Conservation (phyloP, 2,888 invertebrate species). For the Melanophora roralis region DNA sequence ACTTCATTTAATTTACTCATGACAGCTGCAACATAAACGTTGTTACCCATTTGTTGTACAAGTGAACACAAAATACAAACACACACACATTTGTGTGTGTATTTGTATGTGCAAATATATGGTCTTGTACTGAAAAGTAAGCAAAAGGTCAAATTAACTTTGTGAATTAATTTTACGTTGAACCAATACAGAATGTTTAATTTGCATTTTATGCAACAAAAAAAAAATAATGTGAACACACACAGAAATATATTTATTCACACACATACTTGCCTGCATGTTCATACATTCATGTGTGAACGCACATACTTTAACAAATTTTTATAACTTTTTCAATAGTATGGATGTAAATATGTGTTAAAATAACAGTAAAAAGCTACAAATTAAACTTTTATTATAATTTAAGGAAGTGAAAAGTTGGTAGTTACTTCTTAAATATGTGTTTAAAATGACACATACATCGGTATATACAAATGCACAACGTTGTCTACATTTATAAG, state of each 20-base stretch:
- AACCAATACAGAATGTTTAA: conserved; percentile 22
- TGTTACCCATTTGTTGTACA: background rate
- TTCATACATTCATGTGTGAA: background rate
- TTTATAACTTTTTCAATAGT: background rate
- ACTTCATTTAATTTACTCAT: conserved; percentile 52
- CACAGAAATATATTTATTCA: too few relatives aligned
- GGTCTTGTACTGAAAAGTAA: background rate
- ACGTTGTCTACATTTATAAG: background rate
- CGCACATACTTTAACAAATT: background rate
- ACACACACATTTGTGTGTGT: background rate
- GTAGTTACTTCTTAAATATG: background rate
- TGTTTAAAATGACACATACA: background rate
- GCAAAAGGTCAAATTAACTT: conserved; percentile 39
- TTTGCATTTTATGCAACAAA: conserved; percentile 35
- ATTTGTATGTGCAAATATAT: background rate
- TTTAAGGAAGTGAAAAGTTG: background rate
- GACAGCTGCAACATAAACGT: conserved; percentile 3
- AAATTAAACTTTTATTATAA: background rate
- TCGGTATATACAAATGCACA: background rate
- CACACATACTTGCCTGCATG: background rate
- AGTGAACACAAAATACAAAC: background rate
- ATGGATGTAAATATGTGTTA: background rate
- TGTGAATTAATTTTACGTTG: conserved; percentile 19
- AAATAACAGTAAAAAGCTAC: too few relatives aligned
- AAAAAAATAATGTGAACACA: too few relatives aligned